Percentiles rank a stretch among this genome's conserved stretches.
Conservation (phyloP, 1,140 invertebrate species). For the Drosophila nigrodunni region DNA sequence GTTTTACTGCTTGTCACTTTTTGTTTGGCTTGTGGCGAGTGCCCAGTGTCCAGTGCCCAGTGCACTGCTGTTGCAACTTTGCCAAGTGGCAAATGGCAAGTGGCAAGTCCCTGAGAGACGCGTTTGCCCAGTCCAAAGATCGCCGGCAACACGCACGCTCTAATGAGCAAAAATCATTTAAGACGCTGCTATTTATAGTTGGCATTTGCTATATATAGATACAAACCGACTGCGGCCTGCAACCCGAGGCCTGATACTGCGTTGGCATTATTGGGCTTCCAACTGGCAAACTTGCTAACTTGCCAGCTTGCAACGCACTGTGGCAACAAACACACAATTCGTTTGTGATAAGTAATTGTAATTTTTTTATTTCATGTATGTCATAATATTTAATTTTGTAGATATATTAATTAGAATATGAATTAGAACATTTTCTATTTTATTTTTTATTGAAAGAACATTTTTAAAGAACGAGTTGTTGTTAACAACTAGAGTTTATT, state of each 20-base stretch:
- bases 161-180: constrained; percentile 83
- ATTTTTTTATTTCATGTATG: too few relatives aligned
- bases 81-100: constrained; percentile 4
- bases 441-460: too few relatives aligned
- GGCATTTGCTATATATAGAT: constrained; percentile 78
- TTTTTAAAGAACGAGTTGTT: too few relatives aligned
- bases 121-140: constrained; percentile 30
- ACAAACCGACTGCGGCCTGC: constrained; percentile 21
- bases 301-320: constrained; percentile 7
- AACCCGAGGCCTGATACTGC: constrained; percentile 41
- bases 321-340: too few relatives aligned
- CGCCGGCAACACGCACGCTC: constrained; percentile 73
- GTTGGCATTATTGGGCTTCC: constrained; percentile 74
- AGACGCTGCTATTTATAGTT: constrained; percentile 78
- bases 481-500: too few relatives aligned
- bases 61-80: constrained; percentile 10
- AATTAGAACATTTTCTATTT: too few relatives aligned
- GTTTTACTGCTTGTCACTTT: constrained; percentile 81
- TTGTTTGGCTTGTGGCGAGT: constrained; percentile 62
- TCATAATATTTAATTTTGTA: too few relatives aligned
- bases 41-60: constrained; percentile 20
- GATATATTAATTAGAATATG: too few relatives aligned
- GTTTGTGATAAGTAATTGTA: too few relatives aligned
- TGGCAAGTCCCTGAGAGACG: constrained; percentile 4
- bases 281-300: constrained; percentile 48